These are phyloP conservation scores for Drosophila nr. fundita DNA, from an alignment of 2,888 invertebrate species.

Conservation along the genomic window DNA sequence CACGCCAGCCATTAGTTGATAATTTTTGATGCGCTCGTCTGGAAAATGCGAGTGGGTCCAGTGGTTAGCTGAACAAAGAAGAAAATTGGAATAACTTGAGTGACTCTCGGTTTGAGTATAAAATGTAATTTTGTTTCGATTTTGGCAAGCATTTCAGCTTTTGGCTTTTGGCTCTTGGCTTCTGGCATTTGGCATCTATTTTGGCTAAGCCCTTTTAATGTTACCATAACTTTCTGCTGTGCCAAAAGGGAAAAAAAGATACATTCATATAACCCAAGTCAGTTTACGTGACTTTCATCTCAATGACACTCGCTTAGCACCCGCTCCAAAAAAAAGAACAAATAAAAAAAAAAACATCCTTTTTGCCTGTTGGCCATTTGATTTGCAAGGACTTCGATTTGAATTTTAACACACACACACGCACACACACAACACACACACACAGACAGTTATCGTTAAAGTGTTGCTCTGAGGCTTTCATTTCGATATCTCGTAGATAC, in stretches of 20 bases:
- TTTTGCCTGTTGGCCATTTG: constrained; percentile 50
- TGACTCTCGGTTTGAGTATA: constrained; percentile 12
- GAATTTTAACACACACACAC: constrained; percentile 65
- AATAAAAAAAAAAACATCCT: constrained; percentile 12
- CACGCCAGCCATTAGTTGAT: constrained; percentile 69
- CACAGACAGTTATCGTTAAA: constrained; percentile 34
- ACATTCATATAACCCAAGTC: constrained; percentile 44
- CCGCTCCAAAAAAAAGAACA: background rate
- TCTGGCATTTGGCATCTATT: constrained; percentile 32
- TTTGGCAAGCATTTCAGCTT: constrained; percentile 8
- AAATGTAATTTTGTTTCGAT: constrained; percentile 31
- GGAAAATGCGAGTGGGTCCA: constrained; percentile 60
- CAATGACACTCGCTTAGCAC: constrained; percentile 54
- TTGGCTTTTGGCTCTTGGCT: constrained; percentile 14
- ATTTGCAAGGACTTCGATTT: constrained; percentile 62
- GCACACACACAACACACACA: background rate
- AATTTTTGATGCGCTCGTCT: constrained; percentile 62
- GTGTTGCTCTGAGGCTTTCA: constrained; percentile 27
- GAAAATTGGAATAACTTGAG: constrained; percentile 3
- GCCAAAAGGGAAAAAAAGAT: constrained; percentile 41
- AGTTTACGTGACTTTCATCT: constrained; percentile 73
- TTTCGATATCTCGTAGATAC: constrained; percentile 36
- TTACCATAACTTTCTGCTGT: constrained; percentile 71
- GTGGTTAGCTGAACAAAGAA: constrained; percentile 13
- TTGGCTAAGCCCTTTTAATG: constrained; percentile 66